Evolutionary conservation across 2,797 vertebrate genomes (phyloP).

Genomic region (Gymnothorax javanicus): DNA sequence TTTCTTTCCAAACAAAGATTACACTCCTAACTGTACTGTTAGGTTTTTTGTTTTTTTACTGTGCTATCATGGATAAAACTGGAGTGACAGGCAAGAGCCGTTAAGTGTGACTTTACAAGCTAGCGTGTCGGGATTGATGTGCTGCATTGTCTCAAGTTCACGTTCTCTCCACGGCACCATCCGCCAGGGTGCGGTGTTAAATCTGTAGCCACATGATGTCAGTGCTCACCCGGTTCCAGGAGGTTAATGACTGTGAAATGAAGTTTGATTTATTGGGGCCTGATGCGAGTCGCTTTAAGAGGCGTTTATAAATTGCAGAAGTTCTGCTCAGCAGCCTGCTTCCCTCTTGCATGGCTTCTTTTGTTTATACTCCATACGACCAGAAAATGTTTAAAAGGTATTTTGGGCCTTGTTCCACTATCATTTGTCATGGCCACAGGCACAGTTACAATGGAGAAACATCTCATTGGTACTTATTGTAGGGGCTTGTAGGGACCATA

Average conservation of each 20-base stretch:
- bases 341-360: background rate
- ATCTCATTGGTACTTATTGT: background rate
- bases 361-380: constrained; percentile 8
- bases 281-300: constrained; percentile 35
- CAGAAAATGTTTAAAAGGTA: constrained; percentile 6
- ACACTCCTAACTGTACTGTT: background rate
- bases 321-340: background rate
- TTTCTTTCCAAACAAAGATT: background rate
- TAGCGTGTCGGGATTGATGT: constrained; percentile 45
- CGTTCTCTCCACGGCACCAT: constrained; percentile 36
- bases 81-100: background rate
- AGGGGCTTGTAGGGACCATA: background rate
- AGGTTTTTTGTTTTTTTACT: background rate
- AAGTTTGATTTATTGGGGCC: constrained; percentile 45
- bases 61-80: background rate
- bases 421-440: background rate
- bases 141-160: constrained; percentile 44
- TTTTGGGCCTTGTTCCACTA: constrained; percentile 3
- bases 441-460: background rate
- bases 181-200: constrained; percentile 47
- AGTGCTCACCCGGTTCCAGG: constrained; percentile 26
- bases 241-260: constrained; percentile 34
- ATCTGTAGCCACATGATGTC: constrained; percentile 51
- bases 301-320: constrained; percentile 37
- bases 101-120: background rate